Percentiles rank a stretch among this genome's conserved stretches.
These are phyloP conservation scores for Sipha flava DNA, from an alignment of 1,140 invertebrate species.

Conservation along the genomic window DNA sequence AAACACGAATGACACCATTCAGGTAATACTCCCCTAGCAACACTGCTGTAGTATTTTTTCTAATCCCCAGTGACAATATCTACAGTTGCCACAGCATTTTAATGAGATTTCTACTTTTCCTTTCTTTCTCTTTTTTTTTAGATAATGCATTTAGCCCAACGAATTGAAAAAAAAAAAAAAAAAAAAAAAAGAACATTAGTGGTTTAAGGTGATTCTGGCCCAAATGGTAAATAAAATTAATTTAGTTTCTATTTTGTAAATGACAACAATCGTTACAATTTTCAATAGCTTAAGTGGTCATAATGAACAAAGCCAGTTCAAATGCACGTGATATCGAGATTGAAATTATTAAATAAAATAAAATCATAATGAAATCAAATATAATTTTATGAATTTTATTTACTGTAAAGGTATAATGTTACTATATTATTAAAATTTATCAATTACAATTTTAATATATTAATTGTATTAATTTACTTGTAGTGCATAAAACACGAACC, in stretches of 20 bases:
- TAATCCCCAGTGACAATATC: not conserved
- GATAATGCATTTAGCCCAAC: not conserved
- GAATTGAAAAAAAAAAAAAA: not conserved
- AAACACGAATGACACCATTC: not conserved
- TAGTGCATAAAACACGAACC: too few species aligned
- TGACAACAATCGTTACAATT: not conserved
- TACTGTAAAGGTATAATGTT: too few species aligned
- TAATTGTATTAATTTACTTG: too few species aligned
- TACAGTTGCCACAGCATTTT: not conserved
- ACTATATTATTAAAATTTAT: too few species aligned
- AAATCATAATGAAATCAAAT: not conserved
- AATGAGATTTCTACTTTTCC: not conserved
- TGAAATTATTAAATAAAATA: not conserved
- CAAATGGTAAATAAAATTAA: not conserved
- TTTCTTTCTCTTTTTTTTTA: not conserved
- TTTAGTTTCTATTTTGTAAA: not conserved
- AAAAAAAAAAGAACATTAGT: not conserved
- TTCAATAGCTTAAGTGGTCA: not conserved
- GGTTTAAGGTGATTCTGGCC: not conserved
- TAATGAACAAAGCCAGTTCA: not conserved
- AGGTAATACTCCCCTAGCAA: not conserved
- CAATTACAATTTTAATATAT: too few species aligned
- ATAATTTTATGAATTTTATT: too few species aligned
- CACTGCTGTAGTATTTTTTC: not conserved
- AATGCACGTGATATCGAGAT: not conserved